These are phyloP conservation scores for Siphamia tubifer DNA, from an alignment of 2,113 vertebrate genomes.

Conservation along the genomic window DNA sequence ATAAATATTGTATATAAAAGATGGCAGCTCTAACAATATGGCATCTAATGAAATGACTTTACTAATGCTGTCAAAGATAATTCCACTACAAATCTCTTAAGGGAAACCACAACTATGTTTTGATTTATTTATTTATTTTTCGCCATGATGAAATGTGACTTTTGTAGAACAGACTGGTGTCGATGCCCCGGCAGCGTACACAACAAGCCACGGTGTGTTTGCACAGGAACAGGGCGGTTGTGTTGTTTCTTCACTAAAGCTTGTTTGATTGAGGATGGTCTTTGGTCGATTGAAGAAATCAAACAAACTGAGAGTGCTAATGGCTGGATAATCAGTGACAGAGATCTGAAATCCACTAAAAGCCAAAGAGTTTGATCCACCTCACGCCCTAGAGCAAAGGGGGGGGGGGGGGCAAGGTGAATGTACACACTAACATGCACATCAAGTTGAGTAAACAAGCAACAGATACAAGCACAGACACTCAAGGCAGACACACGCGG, in stretches of 20 bases:
- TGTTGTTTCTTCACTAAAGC: conserved; percentile 65
- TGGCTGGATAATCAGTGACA: conserved; percentile 69
- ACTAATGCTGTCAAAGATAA: conserved; percentile 49
- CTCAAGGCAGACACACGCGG: background rate
- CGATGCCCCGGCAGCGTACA: background rate
- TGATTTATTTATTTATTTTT: no score
- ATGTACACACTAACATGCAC: background rate
- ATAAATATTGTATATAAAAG: conserved; percentile 71
- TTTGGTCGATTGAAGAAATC: conserved; percentile 70
- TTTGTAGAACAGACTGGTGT: conserved; percentile 16
- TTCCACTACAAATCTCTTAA: conserved; percentile 24
- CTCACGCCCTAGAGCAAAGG: background rate
- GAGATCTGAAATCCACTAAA: conserved; percentile 51
- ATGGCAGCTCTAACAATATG: conserved; percentile 38
- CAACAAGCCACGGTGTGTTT: conserved; percentile 46
- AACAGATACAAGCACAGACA: background rate
- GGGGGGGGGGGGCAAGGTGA: background rate
- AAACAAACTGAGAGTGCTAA: conserved; percentile 71
- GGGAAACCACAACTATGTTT: background rate
- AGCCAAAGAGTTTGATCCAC: conserved; percentile 29
- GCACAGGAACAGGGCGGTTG: conserved; percentile 24
- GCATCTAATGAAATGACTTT: conserved; percentile 39
- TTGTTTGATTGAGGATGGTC: conserved; percentile 74
- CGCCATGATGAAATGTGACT: conserved; percentile 20
- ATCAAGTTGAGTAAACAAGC: background rate